phyloP scores from a whole-genome alignment of 1,140 invertebrate genomes.

The Drosophila parvula region DNA sequence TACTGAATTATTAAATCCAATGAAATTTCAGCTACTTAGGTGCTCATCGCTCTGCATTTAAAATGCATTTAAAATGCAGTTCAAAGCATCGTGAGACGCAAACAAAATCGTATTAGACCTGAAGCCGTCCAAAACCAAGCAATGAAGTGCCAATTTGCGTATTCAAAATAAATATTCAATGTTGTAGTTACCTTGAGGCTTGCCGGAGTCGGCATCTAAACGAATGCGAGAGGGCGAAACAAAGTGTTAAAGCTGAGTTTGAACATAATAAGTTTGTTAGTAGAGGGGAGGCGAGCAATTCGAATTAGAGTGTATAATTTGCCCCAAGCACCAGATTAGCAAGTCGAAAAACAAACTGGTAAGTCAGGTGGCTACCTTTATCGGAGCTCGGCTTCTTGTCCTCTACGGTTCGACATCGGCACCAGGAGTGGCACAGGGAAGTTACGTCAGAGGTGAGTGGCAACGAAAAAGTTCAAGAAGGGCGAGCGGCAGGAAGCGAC shows the following conservation, averaged over 20 bases:
- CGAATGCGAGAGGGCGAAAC: constrained; percentile 37
- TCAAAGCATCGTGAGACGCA: not conserved
- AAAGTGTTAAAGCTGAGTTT: constrained; percentile 7
- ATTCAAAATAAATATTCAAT: constrained; percentile 33
- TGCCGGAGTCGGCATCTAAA: constrained; percentile 67
- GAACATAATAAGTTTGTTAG: constrained; percentile 1
- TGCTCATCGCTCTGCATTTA: not conserved
- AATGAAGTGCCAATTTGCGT: constrained; percentile 1
- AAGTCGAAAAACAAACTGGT: constrained; percentile 30
- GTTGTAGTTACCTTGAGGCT: constrained; percentile 70
- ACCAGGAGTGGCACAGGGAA: constrained; percentile 25
- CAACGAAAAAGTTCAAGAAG: constrained; percentile 31
- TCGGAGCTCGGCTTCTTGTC: constrained; percentile 71
- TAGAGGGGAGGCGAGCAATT: constrained; percentile 2
- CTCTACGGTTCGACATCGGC: constrained; percentile 59
- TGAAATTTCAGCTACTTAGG: too few species aligned
- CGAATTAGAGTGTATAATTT: constrained; percentile 14
- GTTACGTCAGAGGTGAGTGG: constrained; percentile 28
- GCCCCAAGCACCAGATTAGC: constrained; percentile 21
- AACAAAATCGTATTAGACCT: not conserved
- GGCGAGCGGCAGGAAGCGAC: constrained; percentile 21
- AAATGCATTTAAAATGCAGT: not conserved
- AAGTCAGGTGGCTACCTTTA: constrained; percentile 67
- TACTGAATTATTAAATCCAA: not conserved
- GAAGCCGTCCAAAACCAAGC: constrained; percentile 14